These are phyloP conservation scores for Haliaeetus leucogaster DNA, from an alignment of 2,113 vertebrate species.

Conservation along the genomic window DNA sequence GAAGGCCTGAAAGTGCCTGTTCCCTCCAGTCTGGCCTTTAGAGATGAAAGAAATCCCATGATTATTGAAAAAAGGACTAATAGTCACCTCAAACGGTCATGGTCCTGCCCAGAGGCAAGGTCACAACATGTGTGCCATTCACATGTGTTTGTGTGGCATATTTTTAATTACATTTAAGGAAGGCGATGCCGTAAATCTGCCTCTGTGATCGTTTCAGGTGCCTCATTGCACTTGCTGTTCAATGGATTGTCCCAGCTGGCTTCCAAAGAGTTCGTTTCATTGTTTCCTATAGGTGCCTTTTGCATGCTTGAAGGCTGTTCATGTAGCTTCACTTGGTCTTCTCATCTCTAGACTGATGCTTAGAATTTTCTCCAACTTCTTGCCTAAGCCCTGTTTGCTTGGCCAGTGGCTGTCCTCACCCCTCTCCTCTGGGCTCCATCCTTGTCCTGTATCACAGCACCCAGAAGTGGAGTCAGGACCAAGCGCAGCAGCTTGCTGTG, in stretches of 20 bases:
- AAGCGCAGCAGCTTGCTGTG: not conserved
- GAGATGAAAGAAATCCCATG: not conserved
- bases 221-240: rapidly evolving
- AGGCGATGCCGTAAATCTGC: not conserved
- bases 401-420: rapidly evolving
- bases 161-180: not conserved
- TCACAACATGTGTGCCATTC: not conserved
- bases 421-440: not conserved
- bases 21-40: not conserved
- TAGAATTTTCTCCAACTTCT: not conserved
- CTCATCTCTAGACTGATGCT: not conserved
- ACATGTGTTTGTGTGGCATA: not conserved
- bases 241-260: not conserved
- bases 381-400: not conserved
- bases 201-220: not conserved
- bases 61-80: not conserved
- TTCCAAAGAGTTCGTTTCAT: not conserved
- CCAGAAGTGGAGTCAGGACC: not conserved
- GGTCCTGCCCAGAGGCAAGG: not conserved
- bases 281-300: not conserved
- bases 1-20: not conserved
- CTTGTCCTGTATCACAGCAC: not conserved
- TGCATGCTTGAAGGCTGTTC: not conserved
- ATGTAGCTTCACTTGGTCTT: not conserved
- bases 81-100: not conserved